Conservation (phyloP, 1,140 invertebrate species). For the Habropoda laboriosa region DNA sequence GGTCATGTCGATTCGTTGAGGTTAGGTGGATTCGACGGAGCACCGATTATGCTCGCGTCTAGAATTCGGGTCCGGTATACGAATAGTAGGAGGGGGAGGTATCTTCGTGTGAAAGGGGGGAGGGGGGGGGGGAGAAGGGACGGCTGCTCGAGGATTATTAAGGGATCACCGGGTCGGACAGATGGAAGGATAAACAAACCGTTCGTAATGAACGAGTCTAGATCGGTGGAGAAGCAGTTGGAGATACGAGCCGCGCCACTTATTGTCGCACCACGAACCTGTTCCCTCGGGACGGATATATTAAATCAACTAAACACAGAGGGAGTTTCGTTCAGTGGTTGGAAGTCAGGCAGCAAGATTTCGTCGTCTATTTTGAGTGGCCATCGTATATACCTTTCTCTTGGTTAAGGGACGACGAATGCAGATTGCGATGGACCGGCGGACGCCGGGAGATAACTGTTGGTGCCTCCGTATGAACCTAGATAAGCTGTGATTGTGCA, state of each 20-base stretch:
- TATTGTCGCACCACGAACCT: slow-evolving; percentile 54
- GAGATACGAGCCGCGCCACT: slow-evolving; percentile 48
- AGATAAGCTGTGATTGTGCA: slow-evolving; percentile 33
- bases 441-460: slow-evolving; percentile 36
- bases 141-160: slow-evolving; percentile 65
- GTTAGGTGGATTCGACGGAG: slow-evolving; percentile 33
- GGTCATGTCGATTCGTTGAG: neutral
- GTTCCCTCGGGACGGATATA: slow-evolving; percentile 51
- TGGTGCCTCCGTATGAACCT: neutral
- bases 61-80: too few species aligned
- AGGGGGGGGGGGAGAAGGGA: neutral
- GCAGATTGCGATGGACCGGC: neutral
- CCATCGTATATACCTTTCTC: too few species aligned
- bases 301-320: slow-evolving; percentile 58
- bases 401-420: too few species aligned
- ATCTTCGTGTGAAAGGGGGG: slow-evolving; percentile 1
- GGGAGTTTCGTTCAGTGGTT: neutral
- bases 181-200: slow-evolving; percentile 72
- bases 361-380: neutral
- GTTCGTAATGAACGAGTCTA: slow-evolving; percentile 64
- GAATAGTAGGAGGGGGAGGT: too few species aligned
- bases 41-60: slow-evolving; percentile 54
- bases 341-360: neutral
- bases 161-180: slow-evolving; percentile 69
- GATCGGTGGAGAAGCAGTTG: slow-evolving; percentile 48